Percentiles rank a stretch among this genome's conserved stretches.
These are phyloP conservation scores for Halcyon leucocephala DNA, from an alignment of 2,797 vertebrate genomes.

Conservation along the genomic window DNA sequence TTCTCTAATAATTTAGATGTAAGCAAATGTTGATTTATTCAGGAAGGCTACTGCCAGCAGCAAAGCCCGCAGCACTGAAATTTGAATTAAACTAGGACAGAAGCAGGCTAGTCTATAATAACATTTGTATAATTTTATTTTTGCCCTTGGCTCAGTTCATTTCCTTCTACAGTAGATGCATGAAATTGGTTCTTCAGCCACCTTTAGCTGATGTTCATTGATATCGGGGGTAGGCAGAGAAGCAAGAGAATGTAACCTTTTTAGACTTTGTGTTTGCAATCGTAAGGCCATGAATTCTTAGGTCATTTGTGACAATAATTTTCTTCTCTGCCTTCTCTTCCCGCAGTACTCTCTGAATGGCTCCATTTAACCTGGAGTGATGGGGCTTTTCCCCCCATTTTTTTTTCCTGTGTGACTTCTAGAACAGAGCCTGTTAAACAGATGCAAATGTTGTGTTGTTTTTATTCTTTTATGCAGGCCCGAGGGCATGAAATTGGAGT, in stretches of 20 bases:
- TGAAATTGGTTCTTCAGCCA: conserved; percentile 99
- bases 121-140: conserved; percentile 99
- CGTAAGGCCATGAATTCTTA: conserved; percentile 71
- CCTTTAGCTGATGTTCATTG: conserved; percentile 96
- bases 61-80: conserved; percentile 91
- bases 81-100: conserved; percentile 99
- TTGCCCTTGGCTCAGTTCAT: conserved; percentile 99
- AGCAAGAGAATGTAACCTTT: conserved; percentile 90
- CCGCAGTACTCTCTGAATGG: conserved; percentile 38
- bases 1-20: conserved; percentile 99
- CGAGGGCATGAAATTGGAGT: conserved; percentile 76
- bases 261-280: conserved; percentile 78
- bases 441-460: conserved; percentile 82
- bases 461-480: conserved; percentile 80
- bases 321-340: conserved; percentile 61
- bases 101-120: conserved; percentile 99
- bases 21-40: conserved; percentile 99
- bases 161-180: conserved; percentile 98
- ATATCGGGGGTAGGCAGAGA: conserved; percentile 86
- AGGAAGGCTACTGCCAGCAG: conserved; percentile 94
- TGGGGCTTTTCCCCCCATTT: neutral
- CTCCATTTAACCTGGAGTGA: conserved; percentile 66
- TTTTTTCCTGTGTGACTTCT: conserved; percentile 57
- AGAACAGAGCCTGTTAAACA: conserved; percentile 76
- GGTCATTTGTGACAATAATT: conserved; percentile 78